Percentiles rank a stretch among this genome's conserved stretches.
Evolutionary conservation across 2,113 vertebrate genomes (phyloP).

Genomic region (Nansenia antarctica): DNA sequence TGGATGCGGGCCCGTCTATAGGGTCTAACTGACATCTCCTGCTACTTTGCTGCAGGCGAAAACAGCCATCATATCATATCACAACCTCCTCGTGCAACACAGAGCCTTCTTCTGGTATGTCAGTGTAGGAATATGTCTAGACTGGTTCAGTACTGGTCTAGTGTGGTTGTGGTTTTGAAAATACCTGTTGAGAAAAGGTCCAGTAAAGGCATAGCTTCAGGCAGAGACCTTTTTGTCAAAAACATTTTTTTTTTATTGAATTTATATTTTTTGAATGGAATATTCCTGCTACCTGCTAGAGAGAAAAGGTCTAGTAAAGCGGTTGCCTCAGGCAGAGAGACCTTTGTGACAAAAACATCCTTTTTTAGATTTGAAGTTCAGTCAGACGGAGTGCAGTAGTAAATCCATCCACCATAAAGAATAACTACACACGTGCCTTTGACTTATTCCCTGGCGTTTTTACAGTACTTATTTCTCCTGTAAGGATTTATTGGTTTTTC

Average conservation of each 20-base stretch:
- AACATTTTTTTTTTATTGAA: no score
- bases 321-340: not conserved
- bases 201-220: not conserved
- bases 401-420: not conserved
- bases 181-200: no score
- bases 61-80: not conserved
- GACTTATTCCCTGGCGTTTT: not conserved
- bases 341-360: not conserved
- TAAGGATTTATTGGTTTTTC: not conserved
- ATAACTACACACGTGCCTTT: not conserved
- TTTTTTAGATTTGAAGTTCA: not conserved
- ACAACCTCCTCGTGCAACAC: not conserved
- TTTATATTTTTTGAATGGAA: no score
- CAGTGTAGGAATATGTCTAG: not conserved
- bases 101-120: not conserved
- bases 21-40: not conserved
- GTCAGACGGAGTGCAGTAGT: not conserved
- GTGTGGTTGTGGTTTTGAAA: not conserved
- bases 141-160: not conserved
- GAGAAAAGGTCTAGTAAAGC: not conserved
- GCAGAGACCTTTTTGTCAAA: no score
- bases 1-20: not conserved
- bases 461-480: not conserved
- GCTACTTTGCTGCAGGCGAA: not conserved
- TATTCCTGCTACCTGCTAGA: no score